Percentiles rank a stretch among this genome's conserved stretches.
Evolutionary conservation across 2,888 invertebrate genomes (phyloP).

Genomic region (Troides oblongomaculatus): DNA sequence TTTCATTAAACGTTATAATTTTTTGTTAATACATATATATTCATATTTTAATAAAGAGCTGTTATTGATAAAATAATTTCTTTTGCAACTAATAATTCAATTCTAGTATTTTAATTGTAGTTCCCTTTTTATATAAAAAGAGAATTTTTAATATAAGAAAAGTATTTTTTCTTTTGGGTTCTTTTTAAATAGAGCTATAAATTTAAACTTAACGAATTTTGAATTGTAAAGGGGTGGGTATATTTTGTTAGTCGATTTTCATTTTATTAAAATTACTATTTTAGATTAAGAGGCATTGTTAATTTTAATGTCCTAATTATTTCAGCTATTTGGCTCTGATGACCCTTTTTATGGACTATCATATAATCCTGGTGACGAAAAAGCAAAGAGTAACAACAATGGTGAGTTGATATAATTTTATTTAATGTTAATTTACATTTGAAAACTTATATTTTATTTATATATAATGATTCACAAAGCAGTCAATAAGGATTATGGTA

Average conservation of each 20-base stretch:
- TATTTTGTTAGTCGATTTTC: constrained; percentile 3
- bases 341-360: constrained; percentile 77
- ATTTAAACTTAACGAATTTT: constrained; percentile 2
- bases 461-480: background rate
- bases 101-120: background rate
- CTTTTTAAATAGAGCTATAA: background rate
- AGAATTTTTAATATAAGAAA: background rate
- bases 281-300: constrained; percentile 1
- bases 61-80: background rate
- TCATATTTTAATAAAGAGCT: background rate
- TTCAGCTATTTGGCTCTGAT: constrained; percentile 73
- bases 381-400: constrained; percentile 55
- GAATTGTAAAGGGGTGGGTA: constrained; percentile 21
- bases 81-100: background rate
- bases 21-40: background rate
- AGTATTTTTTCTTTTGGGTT: too few relatives aligned
- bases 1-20: background rate
- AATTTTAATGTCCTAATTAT: constrained; percentile 34
- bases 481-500: background rate
- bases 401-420: constrained; percentile 53
- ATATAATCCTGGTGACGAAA: constrained; percentile 63
- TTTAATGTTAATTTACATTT: background rate
- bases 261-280: constrained; percentile 4
- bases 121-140: background rate
- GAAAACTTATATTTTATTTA: background rate